phyloP scores from a whole-genome alignment of 2,888 invertebrate species.

The Limnephilus marmoratus region DNA sequence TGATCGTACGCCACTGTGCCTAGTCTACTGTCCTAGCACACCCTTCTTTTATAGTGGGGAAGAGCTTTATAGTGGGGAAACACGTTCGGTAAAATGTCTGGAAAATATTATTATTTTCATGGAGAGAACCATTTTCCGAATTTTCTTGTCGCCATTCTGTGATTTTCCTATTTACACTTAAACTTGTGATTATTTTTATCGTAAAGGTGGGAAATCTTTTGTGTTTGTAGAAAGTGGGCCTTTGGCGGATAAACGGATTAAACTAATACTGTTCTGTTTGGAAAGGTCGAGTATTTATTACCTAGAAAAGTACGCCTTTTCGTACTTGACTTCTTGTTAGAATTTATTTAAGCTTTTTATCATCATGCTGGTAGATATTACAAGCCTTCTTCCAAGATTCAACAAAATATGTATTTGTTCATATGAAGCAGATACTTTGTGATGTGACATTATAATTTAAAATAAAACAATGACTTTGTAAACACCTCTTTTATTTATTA shows the following conservation, averaged over 20 bases:
- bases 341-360: background rate
- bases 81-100: background rate
- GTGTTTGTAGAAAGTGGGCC: background rate
- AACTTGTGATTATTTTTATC: conserved; percentile 34
- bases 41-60: background rate
- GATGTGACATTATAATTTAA: no score
- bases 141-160: conserved; percentile 19
- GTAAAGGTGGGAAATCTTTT: conserved; percentile 8
- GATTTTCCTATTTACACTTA: conserved; percentile 35
- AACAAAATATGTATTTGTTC: no score
- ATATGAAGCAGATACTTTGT: no score
- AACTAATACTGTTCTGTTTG: background rate
- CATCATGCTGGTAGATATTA: background rate
- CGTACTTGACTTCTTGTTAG: background rate
- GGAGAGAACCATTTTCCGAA: background rate
- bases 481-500: no score
- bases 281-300: background rate
- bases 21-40: background rate
- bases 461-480: no score
- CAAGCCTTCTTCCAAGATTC: background rate
- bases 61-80: background rate
- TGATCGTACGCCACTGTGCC: background rate
- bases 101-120: conserved; percentile 22
- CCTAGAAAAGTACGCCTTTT: background rate
- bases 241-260: background rate